phyloP scores from a whole-genome alignment of 2,113 vertebrate genomes.

The Zootoca vivipara region DNA sequence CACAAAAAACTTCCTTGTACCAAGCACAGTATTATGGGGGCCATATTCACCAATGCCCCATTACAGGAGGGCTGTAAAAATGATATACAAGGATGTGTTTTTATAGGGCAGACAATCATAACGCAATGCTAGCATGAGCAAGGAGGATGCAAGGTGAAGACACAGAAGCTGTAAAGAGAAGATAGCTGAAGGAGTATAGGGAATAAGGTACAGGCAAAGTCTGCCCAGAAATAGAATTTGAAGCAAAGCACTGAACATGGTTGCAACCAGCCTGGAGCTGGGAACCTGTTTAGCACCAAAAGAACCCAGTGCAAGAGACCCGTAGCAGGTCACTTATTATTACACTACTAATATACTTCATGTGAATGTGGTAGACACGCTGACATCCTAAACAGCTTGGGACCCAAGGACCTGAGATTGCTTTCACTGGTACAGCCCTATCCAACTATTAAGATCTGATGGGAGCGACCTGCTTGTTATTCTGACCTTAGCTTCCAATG shows the following conservation, averaged over 20 bases:
- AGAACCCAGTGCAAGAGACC: background rate
- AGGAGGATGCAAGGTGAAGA: background rate
- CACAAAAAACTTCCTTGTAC: constrained; percentile 15
- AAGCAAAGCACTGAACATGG: background rate
- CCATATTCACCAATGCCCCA: background rate
- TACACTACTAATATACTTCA: background rate
- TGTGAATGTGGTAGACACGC: background rate
- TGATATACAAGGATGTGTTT: background rate
- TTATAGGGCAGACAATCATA: background rate
- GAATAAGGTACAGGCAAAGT: background rate
- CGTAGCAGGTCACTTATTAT: too few species aligned
- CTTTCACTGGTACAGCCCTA: too few species aligned
- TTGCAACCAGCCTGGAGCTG: background rate
- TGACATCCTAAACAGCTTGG: too few species aligned
- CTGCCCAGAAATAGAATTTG: background rate
- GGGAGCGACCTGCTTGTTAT: too few species aligned
- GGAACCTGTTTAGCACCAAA: background rate
- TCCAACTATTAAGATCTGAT: too few species aligned
- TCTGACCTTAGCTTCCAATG: too few species aligned
- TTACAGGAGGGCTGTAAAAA: constrained; percentile 12
- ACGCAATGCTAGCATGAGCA: background rate
- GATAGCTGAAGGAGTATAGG: background rate
- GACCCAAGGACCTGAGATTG: too few species aligned
- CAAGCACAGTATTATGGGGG: background rate
- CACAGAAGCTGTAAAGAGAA: background rate